These are phyloP conservation scores for Dascillus cervinus DNA, from an alignment of 2,888 invertebrate genomes.

Conservation along the genomic window DNA sequence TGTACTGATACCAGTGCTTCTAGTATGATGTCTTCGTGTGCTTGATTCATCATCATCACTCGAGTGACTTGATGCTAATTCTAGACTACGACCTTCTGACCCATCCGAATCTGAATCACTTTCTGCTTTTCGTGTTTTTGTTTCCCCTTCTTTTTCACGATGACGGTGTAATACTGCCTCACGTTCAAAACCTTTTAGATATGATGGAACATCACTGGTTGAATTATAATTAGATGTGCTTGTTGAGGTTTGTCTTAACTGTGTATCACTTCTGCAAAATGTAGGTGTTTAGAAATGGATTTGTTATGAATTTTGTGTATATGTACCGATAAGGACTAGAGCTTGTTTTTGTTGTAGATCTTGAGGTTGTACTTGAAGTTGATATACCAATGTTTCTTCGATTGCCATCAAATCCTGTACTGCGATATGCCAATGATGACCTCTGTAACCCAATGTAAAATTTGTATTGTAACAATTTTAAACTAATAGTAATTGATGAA, in stretches of 20 bases:
- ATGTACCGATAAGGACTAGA: slow-evolving; percentile 79
- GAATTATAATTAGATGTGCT: slow-evolving; percentile 85
- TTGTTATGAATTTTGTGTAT: background rate
- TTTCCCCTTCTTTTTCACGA: slow-evolving; percentile 9
- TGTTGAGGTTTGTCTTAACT: slow-evolving; percentile 74
- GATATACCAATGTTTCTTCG: slow-evolving; percentile 84
- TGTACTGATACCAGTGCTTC: slow-evolving; percentile 28
- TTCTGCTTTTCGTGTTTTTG: slow-evolving; percentile 38
- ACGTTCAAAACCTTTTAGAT: slow-evolving; percentile 57
- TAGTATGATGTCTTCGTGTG: slow-evolving; percentile 37
- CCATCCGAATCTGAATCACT: slow-evolving; percentile 73
- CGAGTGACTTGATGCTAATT: slow-evolving; percentile 91
- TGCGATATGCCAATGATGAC: slow-evolving; percentile 75
- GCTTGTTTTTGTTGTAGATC: slow-evolving; percentile 90
- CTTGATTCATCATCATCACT: slow-evolving; percentile 79
- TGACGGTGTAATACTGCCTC: slow-evolving; percentile 48
- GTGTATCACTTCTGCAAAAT: slow-evolving; percentile 64
- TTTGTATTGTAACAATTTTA: slow-evolving; percentile 2
- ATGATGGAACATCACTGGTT: slow-evolving; percentile 68
- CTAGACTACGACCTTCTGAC: slow-evolving; percentile 72
- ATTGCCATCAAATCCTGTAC: slow-evolving; percentile 55
- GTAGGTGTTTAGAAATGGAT: slow-evolving; percentile 1
- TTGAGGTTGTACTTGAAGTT: slow-evolving; percentile 88
- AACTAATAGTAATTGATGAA: slow-evolving; percentile 6
- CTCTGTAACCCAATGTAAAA: slow-evolving; percentile 44